Conservation (phyloP, 2,113 vertebrate genomes). For the Chauna torquata region DNA sequence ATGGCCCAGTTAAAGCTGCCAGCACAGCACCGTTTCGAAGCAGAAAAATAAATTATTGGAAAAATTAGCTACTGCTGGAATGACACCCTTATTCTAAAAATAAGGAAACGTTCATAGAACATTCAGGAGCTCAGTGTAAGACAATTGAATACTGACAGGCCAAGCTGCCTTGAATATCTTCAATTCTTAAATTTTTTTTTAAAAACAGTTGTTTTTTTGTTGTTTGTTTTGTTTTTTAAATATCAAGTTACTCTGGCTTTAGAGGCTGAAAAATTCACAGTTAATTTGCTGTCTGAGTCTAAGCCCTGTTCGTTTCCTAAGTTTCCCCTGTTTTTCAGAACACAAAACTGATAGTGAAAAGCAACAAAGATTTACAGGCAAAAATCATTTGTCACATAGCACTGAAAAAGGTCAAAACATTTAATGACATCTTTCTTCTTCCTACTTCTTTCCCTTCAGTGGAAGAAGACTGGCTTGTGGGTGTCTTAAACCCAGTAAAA, state of each 20-base stretch:
- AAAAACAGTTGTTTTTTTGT: too few species aligned
- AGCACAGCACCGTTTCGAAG: neutral
- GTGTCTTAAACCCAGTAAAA: neutral
- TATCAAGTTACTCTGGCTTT: neutral
- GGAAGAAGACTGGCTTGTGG: neutral
- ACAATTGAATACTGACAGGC: neutral
- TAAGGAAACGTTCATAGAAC: neutral
- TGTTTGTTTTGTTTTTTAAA: too few species aligned
- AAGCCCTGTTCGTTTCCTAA: neutral
- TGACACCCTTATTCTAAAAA: neutral
- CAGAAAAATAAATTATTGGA: neutral
- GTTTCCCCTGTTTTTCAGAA: neutral
- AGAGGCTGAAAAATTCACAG: neutral
- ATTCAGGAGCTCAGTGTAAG: neutral
- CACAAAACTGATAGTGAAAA: neutral
- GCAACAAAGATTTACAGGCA: neutral
- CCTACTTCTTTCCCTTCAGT: neutral
- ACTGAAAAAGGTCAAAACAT: neutral
- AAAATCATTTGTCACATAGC: neutral
- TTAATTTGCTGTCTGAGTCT: neutral
- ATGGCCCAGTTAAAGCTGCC: neutral
- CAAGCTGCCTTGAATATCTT: neutral
- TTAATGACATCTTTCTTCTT: neutral
- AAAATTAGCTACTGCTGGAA: neutral
- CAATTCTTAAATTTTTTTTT: neutral